Base-by-base conservation (phyloP, 1,140 invertebrate genomes). In the Heliconius eleuchia region DNA sequence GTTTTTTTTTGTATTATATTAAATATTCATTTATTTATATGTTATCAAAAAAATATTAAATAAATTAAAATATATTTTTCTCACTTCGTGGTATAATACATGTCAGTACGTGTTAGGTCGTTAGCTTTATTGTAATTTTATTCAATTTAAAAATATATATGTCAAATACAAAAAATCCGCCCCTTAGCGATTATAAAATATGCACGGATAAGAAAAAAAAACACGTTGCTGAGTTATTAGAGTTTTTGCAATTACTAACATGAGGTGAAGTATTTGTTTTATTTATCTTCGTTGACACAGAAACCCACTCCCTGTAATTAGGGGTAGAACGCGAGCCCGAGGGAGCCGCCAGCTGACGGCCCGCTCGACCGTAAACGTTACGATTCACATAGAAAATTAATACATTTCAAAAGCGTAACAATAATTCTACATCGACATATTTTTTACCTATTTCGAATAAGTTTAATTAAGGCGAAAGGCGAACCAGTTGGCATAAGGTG, bases 251-350 rank as follows among this genome's bases (percentile, higher is more conserved):
- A 39, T 72, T 72, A 72, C 71, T 39, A 42, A 72, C n/a, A 72
- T 30, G 71, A 72, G 60, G 37, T 72, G 37, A 72, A 39, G 71
- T 34, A 71, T 80, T 50, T 74, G 75, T 57, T 80, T 77, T 77
- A 66, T 77, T 80, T 81, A 81, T 78, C 76, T 80, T 79, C 84
- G 85, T 87, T 88, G 88, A 91, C 89, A 89, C 86, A 91, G 87
- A 89, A 88, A 90, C 86, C 82, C 83, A 88, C 83, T 90, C 85
- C 85, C 80, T 73, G 84, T 88, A 88, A 89, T 91, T 89, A 89
- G 81, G 85, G 87, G 85, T 84, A 80, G 80, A 84, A 81, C 84
- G 84, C 83, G 84, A 84, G 60, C 85, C 84, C 76, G 83, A 82
- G 90, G 88, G 89, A 87, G 71, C 76, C 82, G 80, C 79, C 88